phyloP scores from a whole-genome alignment of 2,797 vertebrate genomes.

The Molossus molossus region DNA sequence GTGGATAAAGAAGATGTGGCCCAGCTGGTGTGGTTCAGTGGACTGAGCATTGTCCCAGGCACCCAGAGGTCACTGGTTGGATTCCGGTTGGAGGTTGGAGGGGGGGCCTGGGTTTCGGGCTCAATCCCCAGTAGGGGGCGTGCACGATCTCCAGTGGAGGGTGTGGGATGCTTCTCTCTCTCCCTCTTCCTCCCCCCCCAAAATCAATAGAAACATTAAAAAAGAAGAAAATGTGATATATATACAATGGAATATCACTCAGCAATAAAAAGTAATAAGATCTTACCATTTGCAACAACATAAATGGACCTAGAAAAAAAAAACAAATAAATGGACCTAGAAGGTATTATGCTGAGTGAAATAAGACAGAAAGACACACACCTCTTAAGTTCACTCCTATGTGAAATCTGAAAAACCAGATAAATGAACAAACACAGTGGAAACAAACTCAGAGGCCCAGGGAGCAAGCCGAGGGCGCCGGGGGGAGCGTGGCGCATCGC shows the following conservation, averaged over 20 bases:
- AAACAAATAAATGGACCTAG: neutral
- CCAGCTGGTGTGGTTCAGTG: too few relatives aligned
- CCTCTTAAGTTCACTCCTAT: neutral
- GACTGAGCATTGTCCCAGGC: too few relatives aligned
- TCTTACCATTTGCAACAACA: neutral
- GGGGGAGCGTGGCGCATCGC: neutral
- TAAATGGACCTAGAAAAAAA: neutral
- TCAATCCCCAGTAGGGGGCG: too few relatives aligned
- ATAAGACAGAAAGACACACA: neutral
- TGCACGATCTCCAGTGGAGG: too few relatives aligned
- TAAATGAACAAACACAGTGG: neutral
- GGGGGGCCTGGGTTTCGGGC: too few relatives aligned
- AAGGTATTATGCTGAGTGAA: neutral
- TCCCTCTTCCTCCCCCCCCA: too few relatives aligned
- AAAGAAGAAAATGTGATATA: too few relatives aligned
- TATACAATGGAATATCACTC: neutral
- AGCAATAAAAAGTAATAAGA: neutral
- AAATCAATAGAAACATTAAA: too few relatives aligned
- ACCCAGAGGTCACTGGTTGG: too few relatives aligned
- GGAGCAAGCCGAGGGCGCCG: neutral
- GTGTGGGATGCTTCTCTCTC: too few relatives aligned
- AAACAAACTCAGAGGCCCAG: neutral
- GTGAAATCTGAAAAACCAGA: neutral
- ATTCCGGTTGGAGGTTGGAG: too few relatives aligned
- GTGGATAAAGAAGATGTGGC: too few relatives aligned